Conservation (phyloP, 2,797 vertebrate genomes). For the Ciconia nigra region DNA sequence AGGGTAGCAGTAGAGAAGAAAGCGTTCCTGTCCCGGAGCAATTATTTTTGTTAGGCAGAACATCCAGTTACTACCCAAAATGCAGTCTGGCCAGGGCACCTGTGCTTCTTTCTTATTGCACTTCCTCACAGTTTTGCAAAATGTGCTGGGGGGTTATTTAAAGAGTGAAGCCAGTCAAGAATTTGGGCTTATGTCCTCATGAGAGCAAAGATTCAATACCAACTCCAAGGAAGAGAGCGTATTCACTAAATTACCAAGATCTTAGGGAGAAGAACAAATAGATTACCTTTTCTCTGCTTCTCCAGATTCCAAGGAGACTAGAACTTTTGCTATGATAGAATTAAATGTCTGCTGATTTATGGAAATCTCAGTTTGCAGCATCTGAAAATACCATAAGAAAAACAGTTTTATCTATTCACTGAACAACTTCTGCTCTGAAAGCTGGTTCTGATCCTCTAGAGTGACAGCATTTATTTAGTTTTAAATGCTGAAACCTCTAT, state of each 20-base stretch:
- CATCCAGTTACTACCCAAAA: background rate
- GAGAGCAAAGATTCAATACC: background rate
- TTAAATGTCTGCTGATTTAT: slow-evolving; percentile 87
- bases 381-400: slow-evolving; percentile 69
- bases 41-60: background rate
- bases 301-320: slow-evolving; percentile 81
- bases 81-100: background rate
- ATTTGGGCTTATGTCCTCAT: background rate
- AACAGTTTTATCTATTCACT: background rate
- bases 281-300: slow-evolving; percentile 86
- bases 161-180: background rate
- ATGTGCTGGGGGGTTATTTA: background rate
- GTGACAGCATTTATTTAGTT: background rate
- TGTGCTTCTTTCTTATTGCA: background rate
- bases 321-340: slow-evolving; percentile 81
- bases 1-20: background rate
- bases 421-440: background rate
- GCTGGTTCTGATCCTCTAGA: background rate
- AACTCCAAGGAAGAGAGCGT: background rate
- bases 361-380: slow-evolving; percentile 86
- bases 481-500: background rate
- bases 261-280: background rate
- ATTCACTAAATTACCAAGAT: background rate
- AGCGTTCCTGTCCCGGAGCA: background rate
- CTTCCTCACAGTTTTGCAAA: background rate